Conservation (phyloP, 2,113 vertebrate species). For the Phoxinus phoxinus region DNA sequence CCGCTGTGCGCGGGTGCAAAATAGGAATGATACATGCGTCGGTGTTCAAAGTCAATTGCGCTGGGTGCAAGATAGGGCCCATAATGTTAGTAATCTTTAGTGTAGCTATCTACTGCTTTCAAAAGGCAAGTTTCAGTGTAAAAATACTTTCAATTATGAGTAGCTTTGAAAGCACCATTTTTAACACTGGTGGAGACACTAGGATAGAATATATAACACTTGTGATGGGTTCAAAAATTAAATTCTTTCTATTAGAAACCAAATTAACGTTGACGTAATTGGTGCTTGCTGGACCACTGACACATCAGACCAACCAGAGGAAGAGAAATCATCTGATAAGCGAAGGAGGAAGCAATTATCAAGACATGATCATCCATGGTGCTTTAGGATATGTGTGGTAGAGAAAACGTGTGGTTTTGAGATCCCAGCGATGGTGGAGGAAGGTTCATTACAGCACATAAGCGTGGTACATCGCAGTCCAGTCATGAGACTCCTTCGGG, state of each 20-base stretch:
- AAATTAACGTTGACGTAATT: slow-evolving; percentile 24
- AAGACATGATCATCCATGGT: slow-evolving; percentile 14
- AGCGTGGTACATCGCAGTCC: background rate
- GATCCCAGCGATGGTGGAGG: slow-evolving; percentile 18
- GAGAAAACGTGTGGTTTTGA: slow-evolving; percentile 26
- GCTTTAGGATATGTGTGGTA: slow-evolving; percentile 32
- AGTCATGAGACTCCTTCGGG: slow-evolving; percentile 55
- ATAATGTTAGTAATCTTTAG: too few species aligned
- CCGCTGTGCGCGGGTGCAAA: too few species aligned
- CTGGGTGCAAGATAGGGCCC: too few species aligned
- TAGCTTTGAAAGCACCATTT: background rate
- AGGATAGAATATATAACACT: slow-evolving; percentile 19
- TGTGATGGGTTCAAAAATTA: background rate
- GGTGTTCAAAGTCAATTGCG: too few species aligned
- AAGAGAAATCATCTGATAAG: slow-evolving; percentile 38
- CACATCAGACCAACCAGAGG: background rate
- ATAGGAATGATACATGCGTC: too few species aligned
- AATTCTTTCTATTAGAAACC: background rate
- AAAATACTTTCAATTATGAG: background rate
- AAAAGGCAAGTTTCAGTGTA: background rate
- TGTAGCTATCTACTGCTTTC: background rate
- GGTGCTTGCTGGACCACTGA: background rate
- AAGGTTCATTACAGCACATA: slow-evolving; percentile 36
- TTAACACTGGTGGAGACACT: background rate
- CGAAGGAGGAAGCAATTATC: slow-evolving; percentile 43